Conservation (phyloP, 2,113 vertebrate species). For the Castor canadensis region DNA sequence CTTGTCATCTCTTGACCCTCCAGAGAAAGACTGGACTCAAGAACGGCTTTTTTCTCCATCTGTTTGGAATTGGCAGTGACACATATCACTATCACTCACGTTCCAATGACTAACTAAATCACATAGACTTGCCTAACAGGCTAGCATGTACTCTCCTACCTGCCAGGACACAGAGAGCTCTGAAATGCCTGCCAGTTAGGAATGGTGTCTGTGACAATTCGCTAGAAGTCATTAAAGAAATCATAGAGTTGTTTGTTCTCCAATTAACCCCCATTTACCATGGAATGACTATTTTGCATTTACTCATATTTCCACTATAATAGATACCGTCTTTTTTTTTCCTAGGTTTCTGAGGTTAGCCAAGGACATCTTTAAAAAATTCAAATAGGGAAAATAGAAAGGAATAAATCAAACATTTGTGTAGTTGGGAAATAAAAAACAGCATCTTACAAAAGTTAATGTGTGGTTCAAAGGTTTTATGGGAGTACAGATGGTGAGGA, state of each 20-base stretch:
- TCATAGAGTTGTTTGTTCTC: neutral
- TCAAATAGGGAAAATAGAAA: neutral
- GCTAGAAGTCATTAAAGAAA: neutral
- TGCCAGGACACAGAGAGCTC: neutral
- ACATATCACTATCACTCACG: neutral
- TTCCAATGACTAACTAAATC: neutral
- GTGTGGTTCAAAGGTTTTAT: slow-evolving; percentile 24
- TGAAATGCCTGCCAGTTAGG: neutral
- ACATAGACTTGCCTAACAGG: neutral
- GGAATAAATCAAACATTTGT: neutral
- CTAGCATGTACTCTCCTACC: neutral
- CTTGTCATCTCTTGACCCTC: neutral
- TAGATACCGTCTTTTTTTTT: neutral
- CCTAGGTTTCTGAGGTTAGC: neutral
- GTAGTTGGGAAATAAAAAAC: neutral
- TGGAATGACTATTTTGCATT: neutral
- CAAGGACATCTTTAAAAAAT: neutral
- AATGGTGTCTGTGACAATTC: neutral
- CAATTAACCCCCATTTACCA: neutral
- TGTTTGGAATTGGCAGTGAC: neutral
- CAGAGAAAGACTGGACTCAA: neutral
- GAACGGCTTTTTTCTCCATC: neutral
- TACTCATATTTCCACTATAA: neutral
- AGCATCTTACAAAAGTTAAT: neutral
- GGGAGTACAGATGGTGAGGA: neutral